phyloP scores from a whole-genome alignment of 2,888 invertebrate genomes.

The Drosophila peninsularis region DNA sequence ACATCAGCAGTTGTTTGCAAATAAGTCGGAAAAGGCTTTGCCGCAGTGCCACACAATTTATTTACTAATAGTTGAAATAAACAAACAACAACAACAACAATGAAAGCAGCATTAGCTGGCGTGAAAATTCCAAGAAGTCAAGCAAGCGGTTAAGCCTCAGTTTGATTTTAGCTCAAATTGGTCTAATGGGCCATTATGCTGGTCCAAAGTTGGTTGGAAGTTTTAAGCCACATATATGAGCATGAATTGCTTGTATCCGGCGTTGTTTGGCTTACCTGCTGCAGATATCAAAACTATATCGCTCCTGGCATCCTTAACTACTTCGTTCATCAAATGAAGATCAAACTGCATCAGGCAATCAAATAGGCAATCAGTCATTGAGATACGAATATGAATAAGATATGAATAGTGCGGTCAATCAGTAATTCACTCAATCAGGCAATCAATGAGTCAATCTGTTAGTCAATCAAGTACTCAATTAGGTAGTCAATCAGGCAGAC shows the following conservation, averaged over 20 bases:
- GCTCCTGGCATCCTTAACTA: too few species aligned
- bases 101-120: conserved; percentile 12
- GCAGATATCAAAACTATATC: not conserved
- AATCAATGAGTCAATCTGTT: too few species aligned
- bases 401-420: too few species aligned
- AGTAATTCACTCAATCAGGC: too few species aligned
- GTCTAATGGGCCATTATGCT: conserved; percentile 29
- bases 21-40: conserved; percentile 27
- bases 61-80: conserved; percentile 41
- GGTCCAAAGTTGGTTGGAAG: conserved; percentile 22
- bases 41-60: conserved; percentile 26
- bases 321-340: too few species aligned
- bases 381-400: too few species aligned
- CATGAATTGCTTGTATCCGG: not conserved
- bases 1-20: conserved; percentile 58
- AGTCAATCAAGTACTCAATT: too few species aligned
- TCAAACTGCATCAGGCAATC: too few species aligned
- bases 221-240: not conserved
- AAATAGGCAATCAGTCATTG: too few species aligned
- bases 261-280: not conserved
- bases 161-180: conserved; percentile 20
- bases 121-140: conserved; percentile 55
- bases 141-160: conserved; percentile 15
- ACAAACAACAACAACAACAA: conserved; percentile 38
- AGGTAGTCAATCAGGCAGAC: too few species aligned